phyloP scores from a whole-genome alignment of 2,113 vertebrate species.

The Plecturocebus donacophilus region DNA sequence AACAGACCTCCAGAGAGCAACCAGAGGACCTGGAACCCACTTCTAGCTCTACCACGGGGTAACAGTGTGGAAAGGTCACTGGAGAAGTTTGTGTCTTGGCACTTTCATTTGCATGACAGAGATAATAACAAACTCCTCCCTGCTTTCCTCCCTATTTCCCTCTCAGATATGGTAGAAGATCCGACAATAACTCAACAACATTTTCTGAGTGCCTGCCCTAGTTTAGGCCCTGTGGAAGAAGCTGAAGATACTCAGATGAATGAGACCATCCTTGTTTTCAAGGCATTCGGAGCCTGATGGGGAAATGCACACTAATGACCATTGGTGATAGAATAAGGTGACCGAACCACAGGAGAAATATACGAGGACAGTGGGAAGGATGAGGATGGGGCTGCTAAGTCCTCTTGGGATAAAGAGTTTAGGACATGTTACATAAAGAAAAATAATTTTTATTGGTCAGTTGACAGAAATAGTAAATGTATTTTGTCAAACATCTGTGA shows the following conservation, averaged over 20 bases:
- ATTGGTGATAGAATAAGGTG: background rate
- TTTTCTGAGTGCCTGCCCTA: background rate
- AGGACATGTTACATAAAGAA: background rate
- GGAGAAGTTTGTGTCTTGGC: background rate
- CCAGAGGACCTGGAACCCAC: rapidly evolving
- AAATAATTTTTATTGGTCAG: background rate
- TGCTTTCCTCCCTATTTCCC: background rate
- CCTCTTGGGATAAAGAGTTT: background rate
- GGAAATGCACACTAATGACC: background rate
- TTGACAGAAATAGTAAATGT: background rate
- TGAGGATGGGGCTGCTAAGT: background rate
- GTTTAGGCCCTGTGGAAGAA: background rate
- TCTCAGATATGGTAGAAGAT: background rate
- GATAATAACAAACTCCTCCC: background rate
- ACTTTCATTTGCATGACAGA: background rate
- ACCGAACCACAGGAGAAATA: background rate
- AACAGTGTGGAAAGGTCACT: background rate
- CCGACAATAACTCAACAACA: background rate
- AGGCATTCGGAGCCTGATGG: background rate
- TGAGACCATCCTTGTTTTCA: background rate
- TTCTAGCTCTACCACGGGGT: background rate
- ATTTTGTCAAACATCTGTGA: background rate
- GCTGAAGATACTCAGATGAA: background rate
- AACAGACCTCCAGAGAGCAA: background rate
- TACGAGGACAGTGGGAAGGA: background rate